phyloP scores from a whole-genome alignment of 35 echinoderm and acorn worm genomes.

The Holothuria glaberrima region DNA sequence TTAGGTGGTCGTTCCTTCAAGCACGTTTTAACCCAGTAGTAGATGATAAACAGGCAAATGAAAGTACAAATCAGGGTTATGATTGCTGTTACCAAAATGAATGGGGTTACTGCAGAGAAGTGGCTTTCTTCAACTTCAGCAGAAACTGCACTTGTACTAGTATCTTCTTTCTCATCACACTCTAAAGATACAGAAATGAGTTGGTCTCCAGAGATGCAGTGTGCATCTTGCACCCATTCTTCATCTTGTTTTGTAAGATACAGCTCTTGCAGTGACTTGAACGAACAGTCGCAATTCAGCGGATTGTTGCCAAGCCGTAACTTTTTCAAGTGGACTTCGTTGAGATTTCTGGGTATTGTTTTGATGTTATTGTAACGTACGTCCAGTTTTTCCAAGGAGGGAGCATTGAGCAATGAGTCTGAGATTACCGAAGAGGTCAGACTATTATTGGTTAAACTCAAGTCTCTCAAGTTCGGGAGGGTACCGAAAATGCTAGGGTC shows the following conservation, averaged over 20 bases:
- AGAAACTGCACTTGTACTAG: too few species aligned
- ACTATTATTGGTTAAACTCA: constrained; percentile 26
- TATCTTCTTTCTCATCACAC: background rate
- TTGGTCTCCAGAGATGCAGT: background rate
- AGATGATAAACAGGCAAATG: too few species aligned
- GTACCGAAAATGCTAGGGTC: background rate
- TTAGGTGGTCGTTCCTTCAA: too few species aligned
- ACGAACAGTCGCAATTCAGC: constrained; percentile 17
- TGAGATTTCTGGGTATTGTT: background rate
- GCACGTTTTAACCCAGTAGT: too few species aligned
- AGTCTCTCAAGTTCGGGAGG: background rate
- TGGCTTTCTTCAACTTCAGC: too few species aligned
- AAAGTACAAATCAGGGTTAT: too few species aligned
- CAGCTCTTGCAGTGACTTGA: background rate
- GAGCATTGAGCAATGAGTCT: background rate
- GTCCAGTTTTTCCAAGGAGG: constrained; percentile 29
- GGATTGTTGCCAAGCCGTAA: constrained; percentile 7
- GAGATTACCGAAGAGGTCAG: background rate
- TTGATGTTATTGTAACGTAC: constrained; percentile 37
- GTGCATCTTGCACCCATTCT: constrained; percentile 14
- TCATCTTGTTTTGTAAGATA: background rate
- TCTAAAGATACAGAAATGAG: background rate
- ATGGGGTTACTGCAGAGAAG: too few species aligned
- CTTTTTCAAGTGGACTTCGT: background rate
- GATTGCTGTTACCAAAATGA: too few species aligned